Percentiles rank a stretch among this genome's conserved stretches.
These are phyloP conservation scores for Eupithecia inturbata DNA, from an alignment of 2,888 invertebrate genomes.

Conservation along the genomic window DNA sequence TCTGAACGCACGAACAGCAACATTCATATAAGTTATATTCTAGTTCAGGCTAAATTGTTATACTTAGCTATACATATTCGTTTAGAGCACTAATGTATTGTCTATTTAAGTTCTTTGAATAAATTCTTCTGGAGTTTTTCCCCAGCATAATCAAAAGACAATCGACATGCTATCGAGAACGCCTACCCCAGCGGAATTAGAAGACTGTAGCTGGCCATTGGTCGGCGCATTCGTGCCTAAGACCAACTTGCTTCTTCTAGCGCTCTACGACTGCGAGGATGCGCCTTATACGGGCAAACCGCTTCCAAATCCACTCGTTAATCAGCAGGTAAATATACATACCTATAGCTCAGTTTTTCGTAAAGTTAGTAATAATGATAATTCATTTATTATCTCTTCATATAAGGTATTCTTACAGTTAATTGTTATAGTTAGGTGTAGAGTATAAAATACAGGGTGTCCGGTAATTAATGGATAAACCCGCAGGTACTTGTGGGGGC, in stretches of 20 bases:
- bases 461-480: too few relatives aligned
- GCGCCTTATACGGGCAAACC: conserved; percentile 54
- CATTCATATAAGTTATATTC: too few relatives aligned
- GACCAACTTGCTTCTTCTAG: conserved; percentile 73
- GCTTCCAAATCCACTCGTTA: conserved; percentile 63
- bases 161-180: conserved; percentile 57
- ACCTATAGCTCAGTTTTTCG: background rate
- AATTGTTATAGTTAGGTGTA: too few relatives aligned
- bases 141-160: conserved; percentile 62
- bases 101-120: too few relatives aligned
- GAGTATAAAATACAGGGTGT: too few relatives aligned
- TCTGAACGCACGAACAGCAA: background rate
- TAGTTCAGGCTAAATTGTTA: too few relatives aligned
- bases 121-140: conserved; percentile 3
- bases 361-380: background rate
- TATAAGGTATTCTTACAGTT: too few relatives aligned
- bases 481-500: too few relatives aligned
- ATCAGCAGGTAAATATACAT: conserved; percentile 60
- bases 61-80: too few relatives aligned
- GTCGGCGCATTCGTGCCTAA: conserved; percentile 66
- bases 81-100: too few relatives aligned
- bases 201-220: conserved; percentile 70
- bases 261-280: conserved; percentile 59
- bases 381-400: too few relatives aligned
- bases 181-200: conserved; percentile 45